phyloP scores from a whole-genome alignment of 2,888 invertebrate genomes.

The Pachydiplax longipennis region DNA sequence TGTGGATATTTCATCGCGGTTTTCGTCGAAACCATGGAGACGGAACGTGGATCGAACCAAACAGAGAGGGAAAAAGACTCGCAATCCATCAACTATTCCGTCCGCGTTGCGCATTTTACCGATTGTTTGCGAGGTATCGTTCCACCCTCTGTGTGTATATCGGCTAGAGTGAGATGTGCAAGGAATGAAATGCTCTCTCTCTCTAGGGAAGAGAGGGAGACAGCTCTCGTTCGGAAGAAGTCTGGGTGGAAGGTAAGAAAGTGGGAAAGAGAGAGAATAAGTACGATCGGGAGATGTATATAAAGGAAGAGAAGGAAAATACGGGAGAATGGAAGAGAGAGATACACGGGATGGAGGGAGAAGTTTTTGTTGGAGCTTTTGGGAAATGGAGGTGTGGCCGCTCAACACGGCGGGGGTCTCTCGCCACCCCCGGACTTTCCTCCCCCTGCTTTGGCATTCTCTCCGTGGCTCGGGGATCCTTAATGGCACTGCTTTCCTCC shows the following conservation, averaged over 20 bases:
- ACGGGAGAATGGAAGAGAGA: neutral
- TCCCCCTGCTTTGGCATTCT: conserved; percentile 23
- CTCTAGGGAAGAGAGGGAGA: neutral
- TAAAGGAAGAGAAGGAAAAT: neutral
- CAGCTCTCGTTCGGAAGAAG: neutral
- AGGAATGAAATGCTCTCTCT: conserved; percentile 20
- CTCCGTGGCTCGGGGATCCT: neutral
- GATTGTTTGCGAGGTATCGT: conserved; percentile 44
- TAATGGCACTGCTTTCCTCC: conserved; percentile 43
- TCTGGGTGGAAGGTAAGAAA: neutral
- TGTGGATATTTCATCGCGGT: neutral
- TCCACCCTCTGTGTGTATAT: conserved; percentile 10
- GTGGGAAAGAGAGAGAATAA: neutral
- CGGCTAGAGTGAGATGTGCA: conserved; percentile 4
- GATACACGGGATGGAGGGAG: neutral
- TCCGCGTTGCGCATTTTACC: conserved; percentile 37
- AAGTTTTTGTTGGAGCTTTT: neutral
- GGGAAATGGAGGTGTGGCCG: neutral
- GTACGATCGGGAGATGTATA: neutral
- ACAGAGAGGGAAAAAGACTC: neutral
- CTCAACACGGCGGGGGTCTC: neutral
- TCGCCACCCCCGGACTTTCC: neutral
- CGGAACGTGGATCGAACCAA: neutral
- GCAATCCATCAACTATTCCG: conserved; percentile 28
- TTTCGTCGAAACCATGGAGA: neutral